Base-by-base conservation (phyloP, 2,888 invertebrate species). In the Sericinus montela region DNA sequence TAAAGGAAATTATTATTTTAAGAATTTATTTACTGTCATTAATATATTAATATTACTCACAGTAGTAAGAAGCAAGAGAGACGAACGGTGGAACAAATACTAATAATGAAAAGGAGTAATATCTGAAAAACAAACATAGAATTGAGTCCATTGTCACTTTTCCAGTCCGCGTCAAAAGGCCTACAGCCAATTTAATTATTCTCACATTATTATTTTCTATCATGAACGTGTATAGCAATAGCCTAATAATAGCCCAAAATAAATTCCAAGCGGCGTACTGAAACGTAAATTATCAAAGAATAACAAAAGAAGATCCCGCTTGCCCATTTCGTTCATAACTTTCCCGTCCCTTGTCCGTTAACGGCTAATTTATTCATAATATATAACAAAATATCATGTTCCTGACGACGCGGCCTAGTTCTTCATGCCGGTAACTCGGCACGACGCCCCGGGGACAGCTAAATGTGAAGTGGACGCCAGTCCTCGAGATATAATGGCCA, bases 291-390 rank as follows among this genome's bases (percentile, higher is more conserved):
- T 10, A 14, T 44, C 36, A 25, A 28, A 35, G 7, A 9, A 13
- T 14, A n/a, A 30, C 30, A 19, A 37, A 10, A n/a, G 14, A 11
- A 25, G 16, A 8, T 19, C 36, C n/a, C 29, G 34, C 36, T 16
- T 25, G 47, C 29, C 36, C 41, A 41, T 13, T 48, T 40, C 19
- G 37, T 19, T n/a, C 28, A 11, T 13, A 48, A 48, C 19, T 48
- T 41, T 11, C 30, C 42, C 29, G 30, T 19, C 42, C 48, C 35
- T 11, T 42, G 37, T 11, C 36, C 44, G 28, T 44, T 49, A 49
- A 49, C 43, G 49, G 38, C 39, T 49, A 49, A 49, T 44, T 49
- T 49, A 49, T 49, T 49, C 49, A 49, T 49, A 49, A 44, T 49
- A 40, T 44, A 49, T 49, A 44, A 49, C 49, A 32, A 40, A 44